Evolutionary conservation across 1,140 invertebrate species (phyloP).

Genomic region (Papilio helenus): DNA sequence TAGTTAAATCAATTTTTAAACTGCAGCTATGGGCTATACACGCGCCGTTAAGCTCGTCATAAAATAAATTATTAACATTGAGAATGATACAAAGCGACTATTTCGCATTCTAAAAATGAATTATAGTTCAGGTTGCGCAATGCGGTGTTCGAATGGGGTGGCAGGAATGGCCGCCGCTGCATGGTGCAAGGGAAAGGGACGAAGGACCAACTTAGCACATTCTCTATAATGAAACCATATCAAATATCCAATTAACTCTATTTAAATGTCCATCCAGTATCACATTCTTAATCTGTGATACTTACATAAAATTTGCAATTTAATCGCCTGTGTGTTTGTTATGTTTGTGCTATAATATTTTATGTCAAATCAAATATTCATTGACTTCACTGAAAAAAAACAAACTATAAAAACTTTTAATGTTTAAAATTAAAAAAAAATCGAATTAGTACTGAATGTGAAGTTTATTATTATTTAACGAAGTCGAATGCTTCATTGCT

Average conservation of each 20-base stretch:
- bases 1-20: conserved; percentile 28
- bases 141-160: conserved; percentile 77
- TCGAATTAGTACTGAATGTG: no score
- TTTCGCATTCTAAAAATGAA: conserved; percentile 76
- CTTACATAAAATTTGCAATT: no score
- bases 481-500: no score
- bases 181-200: conserved; percentile 37
- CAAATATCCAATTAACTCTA: conserved; percentile 2
- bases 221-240: conserved; percentile 21
- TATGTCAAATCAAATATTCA: no score
- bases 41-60: conserved; percentile 65
- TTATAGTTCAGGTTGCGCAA: conserved; percentile 75
- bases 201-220: conserved; percentile 28
- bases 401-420: no score
- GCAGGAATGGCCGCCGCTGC: conserved; percentile 39
- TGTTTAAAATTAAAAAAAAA: no score
- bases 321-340: no score
- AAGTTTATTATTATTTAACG: no score
- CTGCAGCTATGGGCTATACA: conserved; percentile 38
- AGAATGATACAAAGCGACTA: conserved; percentile 65
- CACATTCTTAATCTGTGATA: neutral
- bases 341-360: no score
- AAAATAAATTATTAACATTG: conserved; percentile 71
- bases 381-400: no score
- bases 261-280: neutral